Base-by-base conservation (phyloP, 2,888 invertebrate species). In the Bellardia pandia region DNA sequence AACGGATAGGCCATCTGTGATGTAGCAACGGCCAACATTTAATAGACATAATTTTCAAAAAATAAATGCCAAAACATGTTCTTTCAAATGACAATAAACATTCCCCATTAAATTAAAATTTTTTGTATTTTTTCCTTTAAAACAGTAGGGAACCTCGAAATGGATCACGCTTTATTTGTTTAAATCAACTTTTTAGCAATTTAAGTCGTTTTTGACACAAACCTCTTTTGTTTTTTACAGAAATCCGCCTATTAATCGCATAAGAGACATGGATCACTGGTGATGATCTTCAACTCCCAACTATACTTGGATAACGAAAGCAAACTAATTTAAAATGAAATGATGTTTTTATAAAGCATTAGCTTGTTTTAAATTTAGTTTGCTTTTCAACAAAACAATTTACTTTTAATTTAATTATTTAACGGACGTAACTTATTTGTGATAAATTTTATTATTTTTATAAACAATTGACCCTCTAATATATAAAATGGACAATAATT, bases 181-280 rank as follows among this genome's bases (percentile, higher is more conserved):
- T 33, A 33, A 33, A 33, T 5, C 4, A 37, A 37, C 6, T 6
- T 37, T 37, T 37, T 37, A 4, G 6, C 37, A 37, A 37, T 37
- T 37, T 37, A 37, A 37, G 6, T 30, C 14, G 1, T n/a, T 48
- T 66, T 45, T 45, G 3, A 51, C n/a, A 3, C 14, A 51, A n/a
- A n/a, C 6, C 3, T 40, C 7, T 58, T 62, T 56, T 8, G 79
- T 62, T 64, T 58, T 62, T 89, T 89, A 11, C 90, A 94, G 92
- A 88, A 93, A 93, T 91, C 93, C 93, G 68, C 93, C 93, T 42
- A 90, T 93, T 85, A 93, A 93, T 82, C 92, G 93, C 68, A 89
- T 93, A 40, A 91, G 93, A 79, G 93, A 93, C 86, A 90, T 93
- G 90, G 93, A 93, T 89, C 93, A 93, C 89, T 93, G 93, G 93